Percentiles rank a stretch among this genome's conserved stretches.
Conservation (phyloP, 1,140 invertebrate genomes). For the Trichoplusia ni region DNA sequence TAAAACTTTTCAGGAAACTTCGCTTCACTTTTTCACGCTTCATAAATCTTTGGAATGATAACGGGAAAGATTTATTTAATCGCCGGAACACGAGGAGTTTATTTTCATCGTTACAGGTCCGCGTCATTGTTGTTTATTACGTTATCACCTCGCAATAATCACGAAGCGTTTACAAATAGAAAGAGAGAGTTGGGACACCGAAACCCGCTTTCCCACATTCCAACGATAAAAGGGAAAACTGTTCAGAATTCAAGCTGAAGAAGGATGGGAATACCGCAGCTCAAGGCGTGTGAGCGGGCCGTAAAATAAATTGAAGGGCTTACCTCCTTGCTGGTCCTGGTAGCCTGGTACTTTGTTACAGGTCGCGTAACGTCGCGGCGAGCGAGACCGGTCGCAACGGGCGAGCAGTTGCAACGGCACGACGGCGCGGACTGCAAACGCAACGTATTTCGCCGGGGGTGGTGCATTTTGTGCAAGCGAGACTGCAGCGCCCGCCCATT, state of each 20-base stretch:
- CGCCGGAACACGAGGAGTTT: no score
- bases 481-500: constrained; percentile 78
- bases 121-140: background rate
- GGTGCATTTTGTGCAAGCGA: constrained; percentile 77
- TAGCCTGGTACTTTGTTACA: constrained; percentile 76
- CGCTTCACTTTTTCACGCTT: no score
- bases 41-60: no score
- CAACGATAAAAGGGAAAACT: constrained; percentile 78
- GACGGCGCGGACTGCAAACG: constrained; percentile 69
- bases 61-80: no score
- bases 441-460: constrained; percentile 66
- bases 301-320: constrained; percentile 66
- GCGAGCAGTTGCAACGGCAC: constrained; percentile 64
- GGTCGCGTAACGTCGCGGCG: constrained; percentile 65
- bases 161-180: constrained; percentile 71
- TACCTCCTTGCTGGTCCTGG: constrained; percentile 64
- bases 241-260: constrained; percentile 52
- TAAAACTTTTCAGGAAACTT: no score
- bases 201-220: constrained; percentile 80
- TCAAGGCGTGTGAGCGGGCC: constrained; percentile 54
- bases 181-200: constrained; percentile 78
- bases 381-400: constrained; percentile 49
- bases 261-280: constrained; percentile 51
- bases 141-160: constrained; percentile 42
- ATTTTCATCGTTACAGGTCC: background rate